Evolutionary conservation across 1,140 invertebrate genomes (phyloP).

Genomic region (Drosophila guanche): DNA sequence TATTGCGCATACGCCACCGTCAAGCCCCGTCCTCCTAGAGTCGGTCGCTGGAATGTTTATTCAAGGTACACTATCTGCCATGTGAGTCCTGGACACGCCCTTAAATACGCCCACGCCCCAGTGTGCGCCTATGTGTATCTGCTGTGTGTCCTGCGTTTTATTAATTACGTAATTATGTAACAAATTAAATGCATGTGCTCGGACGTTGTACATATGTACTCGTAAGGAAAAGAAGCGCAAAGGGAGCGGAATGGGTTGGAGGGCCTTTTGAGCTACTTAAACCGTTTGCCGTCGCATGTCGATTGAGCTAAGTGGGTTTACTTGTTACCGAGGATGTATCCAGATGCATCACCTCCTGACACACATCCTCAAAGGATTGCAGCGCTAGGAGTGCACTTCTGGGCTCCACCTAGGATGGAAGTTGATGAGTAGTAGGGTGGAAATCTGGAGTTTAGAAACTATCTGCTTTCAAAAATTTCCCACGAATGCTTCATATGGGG

Average conservation of each 20-base stretch:
- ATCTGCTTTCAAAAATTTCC: constrained; percentile 6
- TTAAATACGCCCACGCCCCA: constrained; percentile 10
- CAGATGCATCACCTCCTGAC: constrained; percentile 37
- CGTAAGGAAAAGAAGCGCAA: constrained; percentile 4
- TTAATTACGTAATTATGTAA: constrained; percentile 80
- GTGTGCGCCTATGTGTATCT: constrained; percentile 6
- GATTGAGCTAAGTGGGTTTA: constrained; percentile 64
- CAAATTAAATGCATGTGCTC: constrained; percentile 70
- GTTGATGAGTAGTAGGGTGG: constrained; percentile 25
- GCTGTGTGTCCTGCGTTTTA: constrained; percentile 57
- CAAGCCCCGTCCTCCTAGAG: constrained; percentile 19
- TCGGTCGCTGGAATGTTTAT: constrained; percentile 52
- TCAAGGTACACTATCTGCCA: constrained; percentile 38
- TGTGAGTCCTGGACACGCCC: constrained; percentile 39
- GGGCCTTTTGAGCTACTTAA: constrained; percentile 55
- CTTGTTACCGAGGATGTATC: constrained; percentile 33
- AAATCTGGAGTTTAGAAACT: constrained; percentile 25
- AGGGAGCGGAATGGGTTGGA: constrained; percentile 18
- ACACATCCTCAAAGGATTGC: constrained; percentile 56
- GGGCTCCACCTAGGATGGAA: constrained; percentile 33
- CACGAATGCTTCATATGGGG: constrained; percentile 28
- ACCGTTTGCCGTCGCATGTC: constrained; percentile 40
- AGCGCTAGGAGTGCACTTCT: constrained; percentile 36
- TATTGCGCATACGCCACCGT: constrained; percentile 76
- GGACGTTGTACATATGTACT: constrained; percentile 6